Conservation (phyloP, 2,888 invertebrate species). For the Drosophila neonasuta region DNA sequence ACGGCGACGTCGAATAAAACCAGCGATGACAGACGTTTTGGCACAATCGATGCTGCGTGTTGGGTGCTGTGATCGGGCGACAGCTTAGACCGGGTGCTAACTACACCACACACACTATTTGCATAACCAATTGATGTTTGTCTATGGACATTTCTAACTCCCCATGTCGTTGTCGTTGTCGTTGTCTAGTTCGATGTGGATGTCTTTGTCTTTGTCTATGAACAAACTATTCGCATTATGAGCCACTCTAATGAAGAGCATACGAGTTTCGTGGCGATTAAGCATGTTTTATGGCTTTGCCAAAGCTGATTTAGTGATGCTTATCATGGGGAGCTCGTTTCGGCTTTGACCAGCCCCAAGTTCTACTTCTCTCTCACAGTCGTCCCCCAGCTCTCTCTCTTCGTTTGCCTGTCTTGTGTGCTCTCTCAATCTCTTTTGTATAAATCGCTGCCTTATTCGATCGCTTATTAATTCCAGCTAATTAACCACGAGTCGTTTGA, state of each 20-base stretch:
- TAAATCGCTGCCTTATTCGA: slow-evolving; percentile 33
- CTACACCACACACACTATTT: slow-evolving; percentile 40
- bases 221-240: slow-evolving; percentile 24
- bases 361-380: slow-evolving; percentile 35
- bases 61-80: slow-evolving; percentile 19
- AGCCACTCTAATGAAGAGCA: slow-evolving; percentile 52
- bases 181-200: slow-evolving; percentile 4
- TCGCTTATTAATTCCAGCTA: slow-evolving; percentile 68
- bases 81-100: slow-evolving; percentile 51
- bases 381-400: neutral
- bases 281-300: slow-evolving; percentile 69
- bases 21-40: slow-evolving; percentile 56
- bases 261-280: slow-evolving; percentile 50
- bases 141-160: slow-evolving; percentile 16
- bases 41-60: slow-evolving; percentile 37
- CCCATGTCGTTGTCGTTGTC: neutral
- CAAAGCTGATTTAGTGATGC: slow-evolving; percentile 69
- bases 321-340: slow-evolving; percentile 68
- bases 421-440: slow-evolving; percentile 13
- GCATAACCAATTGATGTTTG: slow-evolving; percentile 52
- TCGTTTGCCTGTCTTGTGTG: neutral
- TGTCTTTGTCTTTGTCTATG: slow-evolving; percentile 21
- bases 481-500: slow-evolving; percentile 64
- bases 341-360: slow-evolving; percentile 35
- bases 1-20: slow-evolving; percentile 38